Percentiles rank a stretch among this genome's conserved stretches.
phyloP scores from a whole-genome alignment of 2,797 vertebrate species.

The Cynopterus sphinx region DNA sequence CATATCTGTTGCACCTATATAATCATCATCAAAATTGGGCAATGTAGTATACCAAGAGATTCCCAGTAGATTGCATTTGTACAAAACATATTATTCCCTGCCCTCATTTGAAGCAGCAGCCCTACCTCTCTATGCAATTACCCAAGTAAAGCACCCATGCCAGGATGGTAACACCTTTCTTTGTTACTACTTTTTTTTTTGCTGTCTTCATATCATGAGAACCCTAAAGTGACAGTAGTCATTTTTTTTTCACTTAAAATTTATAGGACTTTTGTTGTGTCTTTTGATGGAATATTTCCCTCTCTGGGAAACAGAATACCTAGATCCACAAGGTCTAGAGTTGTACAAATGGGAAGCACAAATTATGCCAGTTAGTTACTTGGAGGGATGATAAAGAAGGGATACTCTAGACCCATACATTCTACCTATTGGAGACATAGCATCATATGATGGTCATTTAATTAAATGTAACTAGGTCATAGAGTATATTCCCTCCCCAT shows the following conservation, averaged over 20 bases:
- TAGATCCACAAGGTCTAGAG: neutral
- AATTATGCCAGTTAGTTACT: neutral
- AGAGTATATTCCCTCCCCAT: neutral
- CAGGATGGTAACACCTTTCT: neutral
- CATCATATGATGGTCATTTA: neutral
- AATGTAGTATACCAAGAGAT: neutral
- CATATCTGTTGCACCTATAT: neutral
- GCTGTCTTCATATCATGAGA: neutral
- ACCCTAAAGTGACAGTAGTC: neutral
- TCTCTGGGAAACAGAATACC: neutral
- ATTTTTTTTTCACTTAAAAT: neutral
- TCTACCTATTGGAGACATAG: neutral
- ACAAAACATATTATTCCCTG: neutral
- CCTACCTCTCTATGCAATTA: neutral
- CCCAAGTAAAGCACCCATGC: neutral
- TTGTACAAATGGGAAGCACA: neutral
- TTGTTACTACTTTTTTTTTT: neutral
- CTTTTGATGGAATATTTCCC: neutral
- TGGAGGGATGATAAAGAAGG: neutral
- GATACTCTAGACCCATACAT: neutral
- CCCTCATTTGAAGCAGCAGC: neutral
- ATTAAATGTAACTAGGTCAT: neutral
- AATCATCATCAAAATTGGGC: neutral
- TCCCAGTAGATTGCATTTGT: neutral
- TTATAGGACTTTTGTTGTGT: neutral